Percentiles rank a stretch among this genome's conserved stretches.
phyloP scores from a whole-genome alignment of 2,888 invertebrate genomes.

The Lathronympha strigana region DNA sequence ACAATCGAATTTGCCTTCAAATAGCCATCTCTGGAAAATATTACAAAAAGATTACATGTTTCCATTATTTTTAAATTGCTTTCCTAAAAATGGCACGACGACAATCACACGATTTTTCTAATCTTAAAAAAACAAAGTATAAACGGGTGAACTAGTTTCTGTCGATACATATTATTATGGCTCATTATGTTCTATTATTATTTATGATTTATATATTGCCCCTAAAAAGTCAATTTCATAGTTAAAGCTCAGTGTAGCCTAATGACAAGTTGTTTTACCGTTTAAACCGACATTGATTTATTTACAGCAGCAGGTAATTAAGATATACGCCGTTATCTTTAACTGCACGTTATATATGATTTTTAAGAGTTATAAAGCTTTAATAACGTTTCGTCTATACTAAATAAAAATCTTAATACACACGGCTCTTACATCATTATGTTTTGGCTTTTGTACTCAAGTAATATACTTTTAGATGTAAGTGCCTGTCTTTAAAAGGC shows the following conservation, averaged over 20 bases:
- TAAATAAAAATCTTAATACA: neutral
- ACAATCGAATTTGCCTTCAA: too few species aligned
- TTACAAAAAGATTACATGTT: too few species aligned
- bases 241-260: neutral
- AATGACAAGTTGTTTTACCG: constrained; percentile 7
- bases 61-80: too few species aligned
- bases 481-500: neutral
- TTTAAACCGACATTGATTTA: constrained; percentile 19
- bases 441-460: neutral
- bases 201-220: too few species aligned
- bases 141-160: too few species aligned
- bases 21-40: too few species aligned
- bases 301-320: constrained; percentile 18
- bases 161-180: too few species aligned
- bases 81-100: too few species aligned
- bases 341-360: constrained; percentile 9
- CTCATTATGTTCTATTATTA: too few species aligned
- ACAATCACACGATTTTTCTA: too few species aligned
- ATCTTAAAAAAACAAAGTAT: too few species aligned
- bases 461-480: neutral
- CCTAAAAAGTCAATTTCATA: neutral
- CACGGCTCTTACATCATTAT: neutral
- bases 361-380: constrained; percentile 1
- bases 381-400: neutral
- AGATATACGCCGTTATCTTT: constrained; percentile 19